A percentile compares a stretch with the other conserved stretches of the same genome.
phyloP scores from a whole-genome alignment of 2,888 invertebrate genomes.

The Marronus borbonicus region DNA sequence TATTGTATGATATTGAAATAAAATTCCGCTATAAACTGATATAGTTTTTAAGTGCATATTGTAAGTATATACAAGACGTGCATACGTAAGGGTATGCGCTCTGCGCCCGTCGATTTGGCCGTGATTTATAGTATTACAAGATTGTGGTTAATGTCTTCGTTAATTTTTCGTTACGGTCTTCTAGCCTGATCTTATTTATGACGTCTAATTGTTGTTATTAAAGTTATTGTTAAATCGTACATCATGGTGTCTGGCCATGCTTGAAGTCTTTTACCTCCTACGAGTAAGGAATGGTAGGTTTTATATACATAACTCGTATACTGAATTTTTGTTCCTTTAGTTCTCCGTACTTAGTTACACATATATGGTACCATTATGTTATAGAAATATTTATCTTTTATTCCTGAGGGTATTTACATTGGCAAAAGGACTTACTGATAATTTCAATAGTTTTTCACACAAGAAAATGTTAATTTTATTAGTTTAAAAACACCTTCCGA shows the following conservation, averaged over 20 bases:
- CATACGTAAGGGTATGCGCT: neutral
- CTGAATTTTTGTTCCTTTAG: no score
- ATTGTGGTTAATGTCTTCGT: conserved; percentile 45
- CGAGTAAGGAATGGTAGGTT: no score
- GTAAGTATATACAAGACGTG: neutral
- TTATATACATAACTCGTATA: no score
- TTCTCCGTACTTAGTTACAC: no score
- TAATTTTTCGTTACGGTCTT: conserved; percentile 45
- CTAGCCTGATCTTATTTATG: conserved; percentile 41
- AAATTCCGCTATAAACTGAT: conserved; percentile 5
- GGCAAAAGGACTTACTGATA: no score
- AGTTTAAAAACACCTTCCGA: no score
- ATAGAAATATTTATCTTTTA: no score
- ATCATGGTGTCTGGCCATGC: conserved; percentile 2
- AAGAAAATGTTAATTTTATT: no score
- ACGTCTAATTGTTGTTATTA: conserved; percentile 48
- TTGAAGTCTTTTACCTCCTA: neutral
- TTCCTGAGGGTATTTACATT: no score
- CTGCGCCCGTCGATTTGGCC: conserved; percentile 6
- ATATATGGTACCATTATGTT: no score
- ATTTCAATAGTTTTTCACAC: no score
- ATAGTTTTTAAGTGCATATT: neutral
- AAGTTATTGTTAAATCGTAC: conserved; percentile 38
- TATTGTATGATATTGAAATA: conserved; percentile 10
- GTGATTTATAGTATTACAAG: conserved; percentile 40